These are phyloP conservation scores for Syndactyla subalaris DNA, from an alignment of 2,797 vertebrate genomes.

Conservation along the genomic window DNA sequence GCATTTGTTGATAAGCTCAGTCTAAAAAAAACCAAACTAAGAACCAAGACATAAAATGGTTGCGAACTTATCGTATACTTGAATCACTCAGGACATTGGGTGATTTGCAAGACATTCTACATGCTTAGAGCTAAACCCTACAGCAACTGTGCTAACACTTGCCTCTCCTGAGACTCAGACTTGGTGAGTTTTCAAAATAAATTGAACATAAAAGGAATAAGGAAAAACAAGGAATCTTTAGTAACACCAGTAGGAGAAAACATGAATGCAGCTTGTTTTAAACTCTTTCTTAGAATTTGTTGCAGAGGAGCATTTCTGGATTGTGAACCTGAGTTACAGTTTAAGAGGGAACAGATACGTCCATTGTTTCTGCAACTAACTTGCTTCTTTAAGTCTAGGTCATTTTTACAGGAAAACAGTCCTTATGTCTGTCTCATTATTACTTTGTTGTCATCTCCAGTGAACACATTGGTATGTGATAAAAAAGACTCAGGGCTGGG, in stretches of 20 bases:
- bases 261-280: not conserved
- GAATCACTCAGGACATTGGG: not conserved
- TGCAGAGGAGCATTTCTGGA: not conserved
- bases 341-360: not conserved
- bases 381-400: not conserved
- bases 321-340: not conserved
- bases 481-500: not conserved
- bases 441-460: too few relatives aligned
- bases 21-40: not conserved
- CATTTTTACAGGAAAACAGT: too few relatives aligned
- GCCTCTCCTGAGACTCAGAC: not conserved
- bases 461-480: too few relatives aligned
- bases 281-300: not conserved
- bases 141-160: rapidly evolving
- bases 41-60: not conserved
- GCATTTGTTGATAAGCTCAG: not conserved
- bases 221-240: not conserved
- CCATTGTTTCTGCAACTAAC: not conserved
- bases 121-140: not conserved
- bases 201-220: not conserved
- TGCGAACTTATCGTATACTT: not conserved
- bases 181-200: not conserved
- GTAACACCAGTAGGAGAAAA: not conserved
- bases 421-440: too few relatives aligned
- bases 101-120: not conserved